A percentile compares a stretch with the other conserved stretches of the same genome.
Conservation (phyloP, 2,888 invertebrate genomes). For the Muscina levida region DNA sequence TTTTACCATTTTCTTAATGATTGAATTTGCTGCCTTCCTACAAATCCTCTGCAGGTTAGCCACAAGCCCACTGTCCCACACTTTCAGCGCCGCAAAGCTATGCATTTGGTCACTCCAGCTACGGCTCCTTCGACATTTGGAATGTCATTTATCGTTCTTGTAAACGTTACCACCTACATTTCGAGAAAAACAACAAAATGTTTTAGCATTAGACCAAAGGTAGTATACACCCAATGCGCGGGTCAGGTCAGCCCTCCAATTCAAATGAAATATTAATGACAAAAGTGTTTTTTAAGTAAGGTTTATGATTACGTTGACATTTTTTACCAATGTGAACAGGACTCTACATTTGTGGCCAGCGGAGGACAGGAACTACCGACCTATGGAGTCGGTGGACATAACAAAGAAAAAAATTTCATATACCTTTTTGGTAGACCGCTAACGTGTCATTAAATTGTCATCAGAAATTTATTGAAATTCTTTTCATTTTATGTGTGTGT, state of each 20-base stretch:
- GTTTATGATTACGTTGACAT: slow-evolving; percentile 64
- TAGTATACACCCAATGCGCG: slow-evolving; percentile 10
- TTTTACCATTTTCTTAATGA: too few species aligned
- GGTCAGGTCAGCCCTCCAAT: slow-evolving; percentile 17
- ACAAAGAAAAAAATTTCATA: neutral
- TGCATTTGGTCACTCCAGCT: neutral
- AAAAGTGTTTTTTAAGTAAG: slow-evolving; percentile 67
- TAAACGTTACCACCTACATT: slow-evolving; percentile 27
- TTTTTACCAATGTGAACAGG: slow-evolving; percentile 44
- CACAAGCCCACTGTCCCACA: slow-evolving; percentile 34
- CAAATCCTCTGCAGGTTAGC: too few species aligned
- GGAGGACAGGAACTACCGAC: neutral
- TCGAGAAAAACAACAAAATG: neutral
- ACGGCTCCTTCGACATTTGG: slow-evolving; percentile 17
- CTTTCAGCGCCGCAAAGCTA: neutral
- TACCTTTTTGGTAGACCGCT: slow-evolving; percentile 45
- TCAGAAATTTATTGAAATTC: slow-evolving; percentile 65
- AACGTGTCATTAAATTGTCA: slow-evolving; percentile 66
- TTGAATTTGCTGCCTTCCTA: too few species aligned
- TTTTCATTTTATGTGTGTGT: slow-evolving; percentile 34
- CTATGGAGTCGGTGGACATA: too few species aligned
- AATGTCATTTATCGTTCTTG: slow-evolving; percentile 34
- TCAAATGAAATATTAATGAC: slow-evolving; percentile 67
- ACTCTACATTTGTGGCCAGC: neutral
- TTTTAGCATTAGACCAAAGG: slow-evolving; percentile 29